Evolutionary conservation across 2,113 vertebrate species (phyloP).

Genomic region (Geococcyx californianus): DNA sequence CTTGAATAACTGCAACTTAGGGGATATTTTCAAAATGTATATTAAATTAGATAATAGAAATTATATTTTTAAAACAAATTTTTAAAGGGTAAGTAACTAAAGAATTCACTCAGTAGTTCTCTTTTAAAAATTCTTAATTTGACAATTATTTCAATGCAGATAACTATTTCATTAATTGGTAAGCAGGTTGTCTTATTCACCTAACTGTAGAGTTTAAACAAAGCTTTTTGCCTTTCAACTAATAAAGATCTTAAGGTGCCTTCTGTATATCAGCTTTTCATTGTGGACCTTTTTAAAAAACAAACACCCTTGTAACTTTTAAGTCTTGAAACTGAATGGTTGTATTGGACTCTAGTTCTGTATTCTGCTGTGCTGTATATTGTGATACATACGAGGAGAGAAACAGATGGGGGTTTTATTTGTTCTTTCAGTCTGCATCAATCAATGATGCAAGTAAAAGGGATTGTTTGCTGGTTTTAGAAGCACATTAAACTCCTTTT

Average conservation of each 20-base stretch:
- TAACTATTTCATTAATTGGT: background rate
- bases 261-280: slow-evolving; percentile 28
- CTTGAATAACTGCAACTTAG: slow-evolving; percentile 38
- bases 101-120: background rate
- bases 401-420: background rate
- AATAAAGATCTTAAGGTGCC: slow-evolving; percentile 27
- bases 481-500: slow-evolving; percentile 44
- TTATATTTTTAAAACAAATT: slow-evolving; percentile 44
- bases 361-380: background rate
- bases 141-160: background rate
- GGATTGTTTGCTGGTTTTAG: slow-evolving; percentile 42
- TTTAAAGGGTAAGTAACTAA: background rate
- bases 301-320: background rate
- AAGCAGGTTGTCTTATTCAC: background rate
- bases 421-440: slow-evolving; percentile 47
- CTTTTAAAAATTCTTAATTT: background rate
- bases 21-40: slow-evolving; percentile 46
- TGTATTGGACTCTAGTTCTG: background rate
- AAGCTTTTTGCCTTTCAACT: background rate
- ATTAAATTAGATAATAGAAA: slow-evolving; percentile 33
- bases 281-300: background rate
- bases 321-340: background rate
- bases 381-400: background rate
- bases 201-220: background rate
- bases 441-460: slow-evolving; percentile 52